These are phyloP conservation scores for Psittacula cyanocephala DNA, from an alignment of 2,113 vertebrate genomes.

Conservation along the genomic window DNA sequence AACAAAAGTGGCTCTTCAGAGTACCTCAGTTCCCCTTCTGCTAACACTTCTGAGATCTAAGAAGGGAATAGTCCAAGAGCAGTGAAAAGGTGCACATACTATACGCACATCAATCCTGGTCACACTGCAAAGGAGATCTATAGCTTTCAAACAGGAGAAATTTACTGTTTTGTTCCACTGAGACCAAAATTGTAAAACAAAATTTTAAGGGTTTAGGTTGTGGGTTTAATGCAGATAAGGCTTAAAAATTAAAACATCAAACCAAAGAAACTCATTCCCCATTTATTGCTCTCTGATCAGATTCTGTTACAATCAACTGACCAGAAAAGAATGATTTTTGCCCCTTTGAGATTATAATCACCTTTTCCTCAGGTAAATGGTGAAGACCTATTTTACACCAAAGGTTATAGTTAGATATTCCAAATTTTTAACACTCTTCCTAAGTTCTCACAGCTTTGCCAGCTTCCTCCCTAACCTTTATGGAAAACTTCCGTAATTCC, in stretches of 20 bases:
- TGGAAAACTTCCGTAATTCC: background rate
- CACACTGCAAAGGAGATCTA: background rate
- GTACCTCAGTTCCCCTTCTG: fast-evolving
- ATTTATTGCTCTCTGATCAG: background rate
- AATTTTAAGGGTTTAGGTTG: background rate
- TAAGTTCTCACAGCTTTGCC: background rate
- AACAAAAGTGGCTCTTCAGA: background rate
- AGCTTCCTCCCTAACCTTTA: background rate
- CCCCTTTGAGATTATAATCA: background rate
- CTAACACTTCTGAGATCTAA: fast-evolving
- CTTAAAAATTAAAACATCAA: background rate
- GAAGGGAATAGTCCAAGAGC: fast-evolving
- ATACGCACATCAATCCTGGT: background rate
- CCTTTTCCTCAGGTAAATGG: background rate
- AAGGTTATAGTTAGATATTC: background rate
- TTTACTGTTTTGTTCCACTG: background rate
- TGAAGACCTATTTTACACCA: background rate
- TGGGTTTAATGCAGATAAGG: background rate
- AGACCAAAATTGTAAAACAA: background rate
- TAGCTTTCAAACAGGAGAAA: background rate
- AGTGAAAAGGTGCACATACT: fast-evolving
- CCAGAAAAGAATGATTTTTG: background rate
- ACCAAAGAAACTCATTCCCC: background rate
- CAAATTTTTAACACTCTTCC: background rate
- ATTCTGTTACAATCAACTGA: background rate